Base-by-base conservation (phyloP, 2,888 invertebrate genomes). In the Exocentrus adspersus region DNA sequence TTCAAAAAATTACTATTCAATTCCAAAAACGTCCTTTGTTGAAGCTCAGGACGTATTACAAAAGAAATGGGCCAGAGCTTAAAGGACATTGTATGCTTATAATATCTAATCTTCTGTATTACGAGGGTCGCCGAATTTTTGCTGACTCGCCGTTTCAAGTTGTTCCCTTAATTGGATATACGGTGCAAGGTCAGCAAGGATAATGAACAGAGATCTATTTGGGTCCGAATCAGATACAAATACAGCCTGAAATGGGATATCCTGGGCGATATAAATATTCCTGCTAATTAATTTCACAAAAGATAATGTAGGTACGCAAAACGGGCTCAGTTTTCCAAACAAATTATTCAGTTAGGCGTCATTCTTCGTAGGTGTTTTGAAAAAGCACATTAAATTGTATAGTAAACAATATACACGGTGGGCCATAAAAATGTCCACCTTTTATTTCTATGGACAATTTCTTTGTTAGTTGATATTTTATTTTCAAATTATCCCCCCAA, bases 111-210 rank as follows among this genome's bases (percentile, higher is more conserved):
- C 24, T 24, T 24, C 12, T 37, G n/a, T n/a, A 37, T 37, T 4
- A n/a, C 12, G 10, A 37, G 37, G 37, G 37, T 37, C 37, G 37
- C n/a, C 10, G 9, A 4, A 37, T 48, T 48, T 48, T 48, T 14
- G 48, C 48, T 48, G 24, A 48, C 48, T 48, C 24, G n/a, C 12
- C 48, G 6, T 24, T 48, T 48, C 12, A 10, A 24, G n/a, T 14
- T 9, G 14, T 2, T 12, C 24, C 24, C 12, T 24, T 48, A 24
- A 28, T 48, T 10, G 12, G 24, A 24, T 28, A 48, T 48, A 48
- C 12, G 24, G 28, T 48, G 24, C 21, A 14, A 7, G 48, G 48
- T 48, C 28, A 28, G 48, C 48, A 48, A 7, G 24, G 24, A 48
- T 48, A 48, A 48, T 48, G 17, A 48, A 21, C 10, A 14, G 12